Evolutionary conservation across 2,888 invertebrate genomes (phyloP).

Genomic region (Gibbula magus): DNA sequence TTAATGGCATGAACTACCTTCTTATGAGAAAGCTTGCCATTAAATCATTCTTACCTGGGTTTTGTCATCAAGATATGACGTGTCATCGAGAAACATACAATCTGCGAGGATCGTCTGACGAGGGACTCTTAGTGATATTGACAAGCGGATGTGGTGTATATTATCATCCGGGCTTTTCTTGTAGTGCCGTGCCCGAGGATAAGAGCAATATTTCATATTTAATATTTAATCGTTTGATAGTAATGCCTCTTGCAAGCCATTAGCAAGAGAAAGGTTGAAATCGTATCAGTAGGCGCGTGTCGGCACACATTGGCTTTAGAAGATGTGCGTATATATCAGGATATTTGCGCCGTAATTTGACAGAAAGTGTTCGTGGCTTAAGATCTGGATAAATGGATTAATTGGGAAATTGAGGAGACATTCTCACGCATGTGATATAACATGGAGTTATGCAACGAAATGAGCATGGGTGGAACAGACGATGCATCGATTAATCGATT

Average conservation of each 20-base stretch:
- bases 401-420: background rate
- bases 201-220: background rate
- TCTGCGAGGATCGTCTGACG: background rate
- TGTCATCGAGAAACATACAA: no score
- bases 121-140: background rate
- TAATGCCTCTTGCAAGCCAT: background rate
- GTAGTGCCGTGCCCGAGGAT: no score
- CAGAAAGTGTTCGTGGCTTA: slow-evolving; percentile 5
- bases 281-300: background rate
- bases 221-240: slow-evolving; percentile 2
- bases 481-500: no score
- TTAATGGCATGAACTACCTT: no score
- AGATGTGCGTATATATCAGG: background rate
- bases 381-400: background rate
- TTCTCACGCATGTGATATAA: background rate
- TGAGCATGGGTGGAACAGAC: no score
- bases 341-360: background rate
- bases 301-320: background rate
- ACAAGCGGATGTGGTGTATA: background rate
- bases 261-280: background rate
- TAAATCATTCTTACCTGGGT: no score
- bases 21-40: no score
- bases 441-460: no score
- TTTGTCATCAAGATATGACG: no score
- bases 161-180: no score